Evolutionary conservation across 1,140 invertebrate species (phyloP).

Genomic region (Pseudomyrmex concolor): DNA sequence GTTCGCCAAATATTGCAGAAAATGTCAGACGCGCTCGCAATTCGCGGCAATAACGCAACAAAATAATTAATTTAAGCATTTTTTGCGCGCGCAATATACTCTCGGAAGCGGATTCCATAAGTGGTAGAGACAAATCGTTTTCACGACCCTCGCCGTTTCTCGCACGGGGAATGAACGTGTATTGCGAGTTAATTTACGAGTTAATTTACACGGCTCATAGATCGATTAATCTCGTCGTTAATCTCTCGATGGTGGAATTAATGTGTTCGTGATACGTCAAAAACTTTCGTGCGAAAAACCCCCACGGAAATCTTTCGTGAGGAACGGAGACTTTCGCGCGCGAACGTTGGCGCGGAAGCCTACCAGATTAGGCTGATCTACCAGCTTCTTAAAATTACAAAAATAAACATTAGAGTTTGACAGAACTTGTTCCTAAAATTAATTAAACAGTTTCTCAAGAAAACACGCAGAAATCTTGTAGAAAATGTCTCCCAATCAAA

Average conservation of each 20-base stretch:
- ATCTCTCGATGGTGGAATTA: neutral
- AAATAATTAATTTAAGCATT: constrained; percentile 45
- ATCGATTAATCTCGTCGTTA: constrained; percentile 12
- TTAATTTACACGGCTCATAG: neutral
- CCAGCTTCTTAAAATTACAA: too few species aligned
- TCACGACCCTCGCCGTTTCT: neutral
- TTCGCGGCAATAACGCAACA: constrained; percentile 13
- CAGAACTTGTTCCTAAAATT: too few species aligned
- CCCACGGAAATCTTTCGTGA: too few species aligned
- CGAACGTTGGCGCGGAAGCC: too few species aligned
- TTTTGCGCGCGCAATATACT: neutral
- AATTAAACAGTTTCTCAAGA: too few species aligned
- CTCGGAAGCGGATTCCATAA: neutral
- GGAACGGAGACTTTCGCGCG: neutral
- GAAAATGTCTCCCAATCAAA: too few species aligned
- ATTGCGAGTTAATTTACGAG: constrained; percentile 28
- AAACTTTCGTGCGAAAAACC: too few species aligned
- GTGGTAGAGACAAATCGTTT: constrained; percentile 37
- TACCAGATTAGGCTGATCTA: too few species aligned
- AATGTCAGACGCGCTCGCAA: constrained; percentile 39
- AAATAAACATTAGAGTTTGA: too few species aligned
- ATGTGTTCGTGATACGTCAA: neutral
- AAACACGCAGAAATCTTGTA: too few species aligned
- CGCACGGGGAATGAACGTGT: neutral
- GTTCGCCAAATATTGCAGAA: neutral